Conservation (phyloP, 2,113 vertebrate species). For the Shinisaurus crocodilurus region DNA sequence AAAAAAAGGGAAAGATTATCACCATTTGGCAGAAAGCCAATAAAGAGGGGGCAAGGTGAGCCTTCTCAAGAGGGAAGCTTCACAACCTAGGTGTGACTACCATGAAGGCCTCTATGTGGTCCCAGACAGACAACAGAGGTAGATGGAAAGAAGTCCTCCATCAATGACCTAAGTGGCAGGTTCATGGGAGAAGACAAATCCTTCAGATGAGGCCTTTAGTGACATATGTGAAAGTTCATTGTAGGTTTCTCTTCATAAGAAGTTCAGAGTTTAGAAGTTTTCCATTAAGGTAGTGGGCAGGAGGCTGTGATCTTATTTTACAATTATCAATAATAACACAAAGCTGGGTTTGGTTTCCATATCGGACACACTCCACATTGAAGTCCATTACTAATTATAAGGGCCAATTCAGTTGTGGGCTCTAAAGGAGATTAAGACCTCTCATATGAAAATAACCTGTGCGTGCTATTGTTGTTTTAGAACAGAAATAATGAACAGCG, state of each 20-base stretch:
- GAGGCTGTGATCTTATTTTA: slow-evolving; percentile 1
- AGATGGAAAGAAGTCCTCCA: background rate
- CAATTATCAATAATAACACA: background rate
- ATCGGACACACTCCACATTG: background rate
- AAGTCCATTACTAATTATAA: slow-evolving; percentile 46
- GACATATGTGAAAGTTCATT: background rate
- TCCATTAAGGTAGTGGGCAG: slow-evolving; percentile 29
- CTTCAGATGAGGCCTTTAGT: background rate
- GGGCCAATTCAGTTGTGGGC: slow-evolving; percentile 31
- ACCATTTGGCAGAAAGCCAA: background rate
- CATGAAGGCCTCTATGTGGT: background rate
- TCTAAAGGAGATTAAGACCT: slow-evolving; percentile 44
- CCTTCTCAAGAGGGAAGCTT: background rate
- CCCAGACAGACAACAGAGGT: too few relatives aligned
- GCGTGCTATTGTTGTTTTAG: slow-evolving; percentile 34
- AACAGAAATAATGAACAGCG: slow-evolving; percentile 55
- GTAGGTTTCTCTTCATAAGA: background rate
- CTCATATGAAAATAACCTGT: slow-evolving; percentile 36
- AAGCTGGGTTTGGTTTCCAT: background rate
- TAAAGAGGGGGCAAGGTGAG: background rate
- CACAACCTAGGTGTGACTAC: background rate
- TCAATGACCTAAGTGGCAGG: background rate
- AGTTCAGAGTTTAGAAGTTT: slow-evolving; percentile 10
- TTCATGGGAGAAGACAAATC: background rate
- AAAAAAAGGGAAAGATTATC: too few relatives aligned